These are phyloP conservation scores for Myrmecobius fasciatus DNA, from an alignment of 2,113 vertebrate genomes.

Conservation along the genomic window DNA sequence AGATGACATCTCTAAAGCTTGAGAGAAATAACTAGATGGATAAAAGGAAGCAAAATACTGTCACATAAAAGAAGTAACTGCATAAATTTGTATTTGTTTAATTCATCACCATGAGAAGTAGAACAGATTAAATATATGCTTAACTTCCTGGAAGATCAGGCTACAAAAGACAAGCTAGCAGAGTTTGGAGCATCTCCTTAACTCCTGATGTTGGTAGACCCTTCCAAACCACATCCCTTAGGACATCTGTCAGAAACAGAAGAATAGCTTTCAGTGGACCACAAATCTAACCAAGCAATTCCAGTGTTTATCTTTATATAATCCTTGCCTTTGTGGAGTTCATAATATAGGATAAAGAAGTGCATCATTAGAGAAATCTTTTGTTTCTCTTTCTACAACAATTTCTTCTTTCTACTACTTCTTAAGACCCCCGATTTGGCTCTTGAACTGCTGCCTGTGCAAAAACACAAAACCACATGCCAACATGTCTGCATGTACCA, in stretches of 20 bases:
- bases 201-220: not conserved
- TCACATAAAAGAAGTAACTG: not conserved
- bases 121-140: not conserved
- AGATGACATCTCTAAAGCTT: not conserved
- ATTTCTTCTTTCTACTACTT: not conserved
- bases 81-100: not conserved
- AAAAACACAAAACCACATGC: conserved; percentile 22
- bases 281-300: not conserved
- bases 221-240: not conserved
- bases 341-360: not conserved
- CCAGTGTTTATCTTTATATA: not conserved
- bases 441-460: not conserved
- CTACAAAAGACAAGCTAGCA: not conserved
- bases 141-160: not conserved
- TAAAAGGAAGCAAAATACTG: not conserved
- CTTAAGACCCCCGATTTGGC: conserved; percentile 26
- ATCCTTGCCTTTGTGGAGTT: not conserved
- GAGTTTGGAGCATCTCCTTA: not conserved
- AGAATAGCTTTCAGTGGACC: not conserved
- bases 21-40: not conserved
- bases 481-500: conserved; percentile 48
- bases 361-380: not conserved
- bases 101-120: not conserved
- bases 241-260: not conserved
- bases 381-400: not conserved